A percentile compares a stretch with the other conserved stretches of the same genome.
phyloP scores from a whole-genome alignment of 2,113 vertebrate species.

The Bos taurus region DNA sequence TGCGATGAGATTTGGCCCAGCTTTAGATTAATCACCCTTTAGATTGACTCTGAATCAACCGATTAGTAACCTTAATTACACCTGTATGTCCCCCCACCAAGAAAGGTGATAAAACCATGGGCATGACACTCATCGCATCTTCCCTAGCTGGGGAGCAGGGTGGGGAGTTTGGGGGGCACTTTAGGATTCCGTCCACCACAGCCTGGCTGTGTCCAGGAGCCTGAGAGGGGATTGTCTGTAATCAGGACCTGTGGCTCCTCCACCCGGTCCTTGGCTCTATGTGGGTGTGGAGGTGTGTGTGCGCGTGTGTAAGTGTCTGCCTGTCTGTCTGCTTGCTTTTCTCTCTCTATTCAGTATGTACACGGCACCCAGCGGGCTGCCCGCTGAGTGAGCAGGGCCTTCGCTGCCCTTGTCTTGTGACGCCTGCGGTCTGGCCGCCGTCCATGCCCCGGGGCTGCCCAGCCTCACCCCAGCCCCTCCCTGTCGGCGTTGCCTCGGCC shows the following conservation, averaged over 20 bases:
- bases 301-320: background rate
- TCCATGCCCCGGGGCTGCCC: background rate
- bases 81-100: background rate
- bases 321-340: background rate
- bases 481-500: background rate
- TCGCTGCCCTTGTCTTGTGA: background rate
- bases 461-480: background rate
- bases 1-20: fast-evolving
- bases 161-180: background rate
- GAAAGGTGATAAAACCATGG: fast-evolving
- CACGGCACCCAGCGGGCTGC: background rate
- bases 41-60: fast-evolving
- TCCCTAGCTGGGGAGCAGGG: background rate
- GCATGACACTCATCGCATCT: fast-evolving
- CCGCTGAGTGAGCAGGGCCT: background rate
- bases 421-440: background rate
- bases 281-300: background rate
- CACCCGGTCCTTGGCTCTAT: fast-evolving
- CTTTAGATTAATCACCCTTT: background rate
- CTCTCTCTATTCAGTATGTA: background rate
- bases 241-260: background rate
- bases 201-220: background rate
- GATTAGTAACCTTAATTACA: background rate
- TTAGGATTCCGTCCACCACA: background rate
- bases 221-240: fast-evolving